These are phyloP conservation scores for Tenodera sinensis DNA, from an alignment of 2,888 invertebrate genomes.

Conservation along the genomic window DNA sequence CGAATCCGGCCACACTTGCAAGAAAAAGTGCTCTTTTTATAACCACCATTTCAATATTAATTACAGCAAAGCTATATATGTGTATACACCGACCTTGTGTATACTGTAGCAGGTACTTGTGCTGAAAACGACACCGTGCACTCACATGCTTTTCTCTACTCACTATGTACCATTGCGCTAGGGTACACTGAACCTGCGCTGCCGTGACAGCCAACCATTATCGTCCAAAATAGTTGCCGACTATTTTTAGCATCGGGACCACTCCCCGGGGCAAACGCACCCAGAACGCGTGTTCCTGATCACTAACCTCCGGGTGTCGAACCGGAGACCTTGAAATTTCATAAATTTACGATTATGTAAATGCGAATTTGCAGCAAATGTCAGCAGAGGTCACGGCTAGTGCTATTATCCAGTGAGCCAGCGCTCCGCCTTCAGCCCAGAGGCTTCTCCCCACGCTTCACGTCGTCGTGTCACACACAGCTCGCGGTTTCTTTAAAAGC, in stretches of 20 bases:
- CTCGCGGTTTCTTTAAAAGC: neutral
- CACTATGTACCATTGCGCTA: neutral
- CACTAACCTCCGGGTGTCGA: neutral
- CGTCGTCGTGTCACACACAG: neutral
- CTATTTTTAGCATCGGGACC: neutral
- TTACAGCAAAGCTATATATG: too few species aligned
- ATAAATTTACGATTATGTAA: neutral
- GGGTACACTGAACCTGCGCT: neutral
- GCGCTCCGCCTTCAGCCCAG: neutral
- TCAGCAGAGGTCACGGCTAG: neutral
- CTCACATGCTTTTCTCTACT: too few species aligned
- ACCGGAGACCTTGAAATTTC: neutral
- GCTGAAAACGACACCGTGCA: too few species aligned
- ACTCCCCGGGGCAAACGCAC: too few species aligned
- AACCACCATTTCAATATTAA: too few species aligned
- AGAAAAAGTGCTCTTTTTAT: too few species aligned
- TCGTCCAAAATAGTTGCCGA: neutral
- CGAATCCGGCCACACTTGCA: too few species aligned
- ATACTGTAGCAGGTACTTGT: too few species aligned
- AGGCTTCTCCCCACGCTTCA: neutral
- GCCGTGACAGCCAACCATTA: too few species aligned
- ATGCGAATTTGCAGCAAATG: neutral
- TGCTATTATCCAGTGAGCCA: neutral
- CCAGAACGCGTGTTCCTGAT: neutral
- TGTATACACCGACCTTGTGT: too few species aligned